Conservation (phyloP, 2,888 invertebrate species). For the Pachymerium ferrugineum region DNA sequence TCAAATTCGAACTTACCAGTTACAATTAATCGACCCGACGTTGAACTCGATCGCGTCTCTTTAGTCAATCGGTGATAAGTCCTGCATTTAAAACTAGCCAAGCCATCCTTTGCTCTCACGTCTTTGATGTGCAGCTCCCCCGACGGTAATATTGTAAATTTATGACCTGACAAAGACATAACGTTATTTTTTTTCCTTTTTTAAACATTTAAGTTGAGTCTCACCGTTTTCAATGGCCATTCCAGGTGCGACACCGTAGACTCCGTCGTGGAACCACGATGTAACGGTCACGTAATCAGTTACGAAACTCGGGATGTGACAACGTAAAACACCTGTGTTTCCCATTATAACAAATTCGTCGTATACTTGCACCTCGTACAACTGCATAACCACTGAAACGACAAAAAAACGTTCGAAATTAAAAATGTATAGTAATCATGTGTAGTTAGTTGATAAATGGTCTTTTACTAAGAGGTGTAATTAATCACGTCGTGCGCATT, state of each 20-base stretch:
- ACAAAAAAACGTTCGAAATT: too few species aligned
- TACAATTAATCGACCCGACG: conserved; percentile 30
- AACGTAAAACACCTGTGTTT: conserved; percentile 54
- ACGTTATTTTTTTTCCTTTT: neutral
- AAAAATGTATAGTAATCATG: too few species aligned
- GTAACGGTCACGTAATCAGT: conserved; percentile 80
- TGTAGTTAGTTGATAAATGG: too few species aligned
- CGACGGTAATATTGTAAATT: conserved; percentile 30
- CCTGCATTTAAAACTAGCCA: conserved; percentile 13
- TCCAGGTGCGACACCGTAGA: conserved; percentile 23
- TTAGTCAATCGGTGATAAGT: conserved; percentile 30
- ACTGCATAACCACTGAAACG: conserved; percentile 42
- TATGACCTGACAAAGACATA: conserved; percentile 6
- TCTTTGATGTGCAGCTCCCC: conserved; percentile 33
- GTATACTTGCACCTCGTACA: conserved; percentile 48
- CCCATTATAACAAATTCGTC: conserved; percentile 49
- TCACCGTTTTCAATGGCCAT: conserved; percentile 19
- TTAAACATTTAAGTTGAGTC: neutral
- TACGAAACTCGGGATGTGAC: conserved; percentile 82
- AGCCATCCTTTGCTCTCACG: conserved; percentile 25
- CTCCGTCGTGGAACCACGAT: conserved; percentile 74
- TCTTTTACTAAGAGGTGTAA: too few species aligned
- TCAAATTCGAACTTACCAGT: conserved; percentile 16
- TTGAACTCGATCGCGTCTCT: conserved; percentile 30
- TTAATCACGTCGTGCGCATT: too few species aligned